Evolutionary conservation across 2,113 vertebrate species (phyloP).

Genomic region (Gasterosteus nipponicus): DNA sequence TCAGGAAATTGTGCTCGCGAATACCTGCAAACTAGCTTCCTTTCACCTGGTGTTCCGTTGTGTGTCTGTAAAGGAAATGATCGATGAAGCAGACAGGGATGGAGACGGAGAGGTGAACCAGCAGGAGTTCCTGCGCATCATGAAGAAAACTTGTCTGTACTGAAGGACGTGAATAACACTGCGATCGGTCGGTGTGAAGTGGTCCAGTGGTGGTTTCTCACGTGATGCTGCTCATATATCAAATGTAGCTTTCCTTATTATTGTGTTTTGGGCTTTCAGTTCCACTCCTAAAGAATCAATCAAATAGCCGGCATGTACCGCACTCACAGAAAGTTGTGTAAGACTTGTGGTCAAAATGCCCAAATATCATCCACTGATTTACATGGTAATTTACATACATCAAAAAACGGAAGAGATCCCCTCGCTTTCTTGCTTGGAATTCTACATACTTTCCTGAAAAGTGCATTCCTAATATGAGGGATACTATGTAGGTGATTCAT

Average conservation of each 20-base stretch:
- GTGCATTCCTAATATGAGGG: not conserved
- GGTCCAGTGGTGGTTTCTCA: conserved; percentile 10
- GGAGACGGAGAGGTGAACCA: conserved; percentile 95
- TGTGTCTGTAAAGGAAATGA: conserved; percentile 88
- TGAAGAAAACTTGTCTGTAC: conserved; percentile 95
- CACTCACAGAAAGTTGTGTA: not conserved
- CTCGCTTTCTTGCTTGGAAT: conserved; percentile 31
- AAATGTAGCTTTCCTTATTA: not conserved
- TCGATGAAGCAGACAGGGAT: conserved; percentile 91
- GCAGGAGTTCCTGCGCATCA: conserved; percentile 93
- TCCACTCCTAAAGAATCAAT: not conserved
- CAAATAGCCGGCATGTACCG: conserved; percentile 1
- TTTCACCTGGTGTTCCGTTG: not conserved
- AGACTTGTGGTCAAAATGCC: no score
- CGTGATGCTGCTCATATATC: conserved; percentile 49
- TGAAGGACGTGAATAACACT: conserved; percentile 64
- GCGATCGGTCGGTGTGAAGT: not conserved
- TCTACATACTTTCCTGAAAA: conserved; percentile 51
- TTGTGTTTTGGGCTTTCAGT: conserved; percentile 42
- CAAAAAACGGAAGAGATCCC: conserved; percentile 16
- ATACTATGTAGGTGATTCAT: conserved; percentile 12
- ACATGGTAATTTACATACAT: conserved; percentile 23
- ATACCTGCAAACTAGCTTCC: not conserved
- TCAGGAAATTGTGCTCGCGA: not conserved
- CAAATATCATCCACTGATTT: conserved; percentile 26